These are phyloP conservation scores for Glareola pratincola DNA, from an alignment of 2,113 vertebrate genomes.

Conservation along the genomic window DNA sequence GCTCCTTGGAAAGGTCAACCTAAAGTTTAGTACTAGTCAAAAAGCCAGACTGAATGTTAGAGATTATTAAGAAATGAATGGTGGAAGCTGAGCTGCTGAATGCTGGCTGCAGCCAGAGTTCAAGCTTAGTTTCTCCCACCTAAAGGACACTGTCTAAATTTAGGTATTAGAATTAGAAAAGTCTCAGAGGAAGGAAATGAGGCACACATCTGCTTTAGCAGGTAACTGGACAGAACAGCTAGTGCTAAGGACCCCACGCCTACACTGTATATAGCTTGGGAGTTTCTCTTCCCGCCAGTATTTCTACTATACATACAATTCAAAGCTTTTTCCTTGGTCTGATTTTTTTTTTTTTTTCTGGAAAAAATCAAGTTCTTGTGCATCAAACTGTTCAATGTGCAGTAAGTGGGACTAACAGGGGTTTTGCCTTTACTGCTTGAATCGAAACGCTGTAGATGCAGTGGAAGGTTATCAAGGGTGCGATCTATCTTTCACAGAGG, in stretches of 20 bases:
- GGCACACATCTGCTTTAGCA: background rate
- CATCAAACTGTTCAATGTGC: background rate
- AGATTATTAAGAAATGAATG: background rate
- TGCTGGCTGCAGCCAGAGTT: too few relatives aligned
- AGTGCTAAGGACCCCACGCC: background rate
- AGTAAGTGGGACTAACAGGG: background rate
- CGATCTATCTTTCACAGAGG: background rate
- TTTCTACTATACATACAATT: background rate
- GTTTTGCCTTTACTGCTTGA: background rate
- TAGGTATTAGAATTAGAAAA: background rate
- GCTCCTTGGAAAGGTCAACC: background rate
- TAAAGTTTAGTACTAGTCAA: background rate
- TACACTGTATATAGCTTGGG: rapidly evolving
- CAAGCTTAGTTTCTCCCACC: background rate
- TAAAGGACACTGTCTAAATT: background rate
- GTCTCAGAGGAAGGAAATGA: background rate
- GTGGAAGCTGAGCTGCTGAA: background rate
- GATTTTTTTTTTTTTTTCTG: background rate
- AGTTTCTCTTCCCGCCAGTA: background rate
- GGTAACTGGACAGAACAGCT: background rate
- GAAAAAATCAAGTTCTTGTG: background rate
- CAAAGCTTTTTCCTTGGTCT: background rate
- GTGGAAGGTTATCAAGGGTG: background rate
- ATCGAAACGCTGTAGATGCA: background rate
- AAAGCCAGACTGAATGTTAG: background rate